phyloP scores from a whole-genome alignment of 2,797 vertebrate species.

The Falco naumanni region DNA sequence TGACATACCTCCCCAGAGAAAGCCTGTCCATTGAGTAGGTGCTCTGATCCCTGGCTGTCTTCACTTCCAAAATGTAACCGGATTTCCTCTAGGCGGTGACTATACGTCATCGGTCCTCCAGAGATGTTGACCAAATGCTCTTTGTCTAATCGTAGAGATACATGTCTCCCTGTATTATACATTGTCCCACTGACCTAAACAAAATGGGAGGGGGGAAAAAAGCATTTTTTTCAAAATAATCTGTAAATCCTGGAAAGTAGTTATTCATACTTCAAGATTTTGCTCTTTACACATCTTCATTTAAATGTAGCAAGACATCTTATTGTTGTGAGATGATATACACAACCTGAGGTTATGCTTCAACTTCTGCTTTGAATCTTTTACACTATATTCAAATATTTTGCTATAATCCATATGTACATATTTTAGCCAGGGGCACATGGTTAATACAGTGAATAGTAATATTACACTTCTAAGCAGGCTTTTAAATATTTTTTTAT shows the following conservation, averaged over 20 bases:
- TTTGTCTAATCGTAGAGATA: constrained; percentile 95
- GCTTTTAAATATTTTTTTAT: constrained; percentile 13
- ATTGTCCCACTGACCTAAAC: constrained; percentile 94
- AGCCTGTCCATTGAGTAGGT: constrained; percentile 96
- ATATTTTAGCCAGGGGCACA: constrained; percentile 1
- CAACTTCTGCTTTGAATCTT: not conserved
- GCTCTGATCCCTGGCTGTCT: constrained; percentile 95
- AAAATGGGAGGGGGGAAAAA: not conserved
- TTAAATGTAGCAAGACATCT: not conserved
- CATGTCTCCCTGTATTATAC: constrained; percentile 98
- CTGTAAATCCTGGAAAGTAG: not conserved
- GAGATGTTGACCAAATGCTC: constrained; percentile 98
- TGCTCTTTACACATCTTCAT: not conserved
- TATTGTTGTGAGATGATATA: not conserved
- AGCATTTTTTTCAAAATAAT: not conserved
- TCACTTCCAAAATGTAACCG: constrained; percentile 97
- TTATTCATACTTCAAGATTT: not conserved
- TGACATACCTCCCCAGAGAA: constrained; percentile 95
- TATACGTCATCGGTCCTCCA: constrained; percentile 96
- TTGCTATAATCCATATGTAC: constrained; percentile 14
- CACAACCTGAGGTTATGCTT: not conserved
- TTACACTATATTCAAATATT: constrained; percentile 21
- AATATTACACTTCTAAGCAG: constrained; percentile 7
- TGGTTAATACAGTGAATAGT: not conserved
- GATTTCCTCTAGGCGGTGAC: constrained; percentile 96